Conservation (phyloP, 2,797 vertebrate species). For the Dendrocincla fuliginosa region DNA sequence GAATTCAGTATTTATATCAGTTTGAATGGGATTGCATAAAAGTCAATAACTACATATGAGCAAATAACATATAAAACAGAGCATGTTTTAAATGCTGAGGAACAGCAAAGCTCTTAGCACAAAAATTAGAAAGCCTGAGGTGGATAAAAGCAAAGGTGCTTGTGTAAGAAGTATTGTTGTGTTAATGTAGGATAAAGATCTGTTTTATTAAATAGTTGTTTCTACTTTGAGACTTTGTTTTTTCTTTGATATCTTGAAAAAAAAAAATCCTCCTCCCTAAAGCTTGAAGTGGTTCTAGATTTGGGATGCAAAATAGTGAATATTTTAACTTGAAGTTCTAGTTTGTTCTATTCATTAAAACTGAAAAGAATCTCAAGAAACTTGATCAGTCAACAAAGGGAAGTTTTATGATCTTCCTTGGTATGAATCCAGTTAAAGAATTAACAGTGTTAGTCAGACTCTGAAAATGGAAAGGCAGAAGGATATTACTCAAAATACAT, state of each 20-base stretch:
- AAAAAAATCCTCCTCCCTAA: background rate
- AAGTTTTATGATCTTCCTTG: background rate
- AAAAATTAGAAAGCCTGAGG: background rate
- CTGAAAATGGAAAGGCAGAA: conserved; percentile 22
- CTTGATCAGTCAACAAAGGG: background rate
- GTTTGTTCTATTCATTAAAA: background rate
- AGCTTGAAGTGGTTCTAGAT: background rate
- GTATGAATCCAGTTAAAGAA: background rate
- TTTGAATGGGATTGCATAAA: background rate
- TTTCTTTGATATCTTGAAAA: background rate
- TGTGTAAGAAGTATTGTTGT: background rate
- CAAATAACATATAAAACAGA: background rate
- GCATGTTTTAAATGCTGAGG: background rate
- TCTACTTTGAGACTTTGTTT: background rate
- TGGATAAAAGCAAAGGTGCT: background rate
- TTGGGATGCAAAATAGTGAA: background rate
- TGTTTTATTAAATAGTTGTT: background rate
- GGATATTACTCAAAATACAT: background rate
- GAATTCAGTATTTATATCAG: background rate
- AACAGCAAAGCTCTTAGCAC: background rate
- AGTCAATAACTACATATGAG: background rate
- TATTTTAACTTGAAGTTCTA: background rate
- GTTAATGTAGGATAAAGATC: background rate
- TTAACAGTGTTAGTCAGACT: background rate
- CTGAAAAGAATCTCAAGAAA: background rate